A percentile compares a stretch with the other conserved stretches of the same genome.
phyloP scores from a whole-genome alignment of 2,113 vertebrate species.

The Marcusenius ussheri region DNA sequence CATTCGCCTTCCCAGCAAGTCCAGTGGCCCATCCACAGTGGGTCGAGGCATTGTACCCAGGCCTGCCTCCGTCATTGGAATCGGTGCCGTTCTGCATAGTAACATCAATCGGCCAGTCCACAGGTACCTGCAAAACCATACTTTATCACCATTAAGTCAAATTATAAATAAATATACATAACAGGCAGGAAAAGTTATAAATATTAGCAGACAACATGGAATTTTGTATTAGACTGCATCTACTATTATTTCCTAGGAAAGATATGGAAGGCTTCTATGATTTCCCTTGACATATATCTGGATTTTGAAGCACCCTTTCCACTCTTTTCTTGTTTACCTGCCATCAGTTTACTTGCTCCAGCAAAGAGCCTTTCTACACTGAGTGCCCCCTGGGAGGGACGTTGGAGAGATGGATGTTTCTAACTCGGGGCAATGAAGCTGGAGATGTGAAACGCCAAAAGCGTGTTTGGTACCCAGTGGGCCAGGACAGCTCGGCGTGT shows the following conservation, averaged over 20 bases:
- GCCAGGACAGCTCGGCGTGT: conserved; percentile 59
- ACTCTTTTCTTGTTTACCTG: neutral
- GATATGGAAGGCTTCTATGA: neutral
- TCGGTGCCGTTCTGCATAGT: conserved; percentile 48
- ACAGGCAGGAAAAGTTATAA: neutral
- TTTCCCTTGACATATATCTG: neutral
- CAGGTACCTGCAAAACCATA: conserved; percentile 15
- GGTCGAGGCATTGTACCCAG: conserved; percentile 73
- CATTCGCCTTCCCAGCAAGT: conserved; percentile 77
- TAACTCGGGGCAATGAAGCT: conserved; percentile 47
- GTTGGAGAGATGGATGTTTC: conserved; percentile 88
- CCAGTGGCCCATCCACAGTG: conserved; percentile 58
- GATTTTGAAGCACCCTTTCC: neutral
- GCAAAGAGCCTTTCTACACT: conserved; percentile 82
- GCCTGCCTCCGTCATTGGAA: conserved; percentile 46
- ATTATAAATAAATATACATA: neutral
- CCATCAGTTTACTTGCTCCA: conserved; percentile 78
- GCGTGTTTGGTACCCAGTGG: conserved; percentile 63
- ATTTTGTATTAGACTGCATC: neutral
- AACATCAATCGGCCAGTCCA: conserved; percentile 76
- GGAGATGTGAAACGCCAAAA: conserved; percentile 31
- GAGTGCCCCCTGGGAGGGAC: conserved; percentile 74
- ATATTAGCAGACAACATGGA: neutral
- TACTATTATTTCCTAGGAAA: neutral
- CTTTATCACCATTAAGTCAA: neutral